Base-by-base conservation (phyloP, 1,140 invertebrate genomes). In the Parasteatoda tepidariorum region DNA sequence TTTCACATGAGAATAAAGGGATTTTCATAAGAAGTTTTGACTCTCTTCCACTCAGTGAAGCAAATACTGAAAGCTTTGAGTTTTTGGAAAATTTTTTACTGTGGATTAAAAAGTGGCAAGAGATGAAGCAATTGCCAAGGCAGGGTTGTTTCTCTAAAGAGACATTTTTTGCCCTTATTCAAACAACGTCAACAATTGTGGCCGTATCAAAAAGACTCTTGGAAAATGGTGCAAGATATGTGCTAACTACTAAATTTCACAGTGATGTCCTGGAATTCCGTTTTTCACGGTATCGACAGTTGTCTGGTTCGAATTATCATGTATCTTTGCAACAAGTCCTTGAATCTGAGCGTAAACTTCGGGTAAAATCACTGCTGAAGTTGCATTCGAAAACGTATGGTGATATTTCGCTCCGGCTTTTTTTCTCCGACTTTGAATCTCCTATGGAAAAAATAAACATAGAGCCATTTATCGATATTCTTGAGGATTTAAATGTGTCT, bases 291-390 rank as follows among this genome's bases (percentile, higher is more conserved):
- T 48, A 71, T 11, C 24, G 6, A 54, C 38, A 71, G 26, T n/a
- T 71, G 15, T 71, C 34, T 54, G 67, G 67, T 11, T 48, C 18
- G 2, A 71, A 71, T 24, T 71, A 71, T 30, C 67, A 71, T 54
- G 26, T 71, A 54, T 61, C 67, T 24, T 31, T 48, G 7, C 22
- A 71, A 31, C 34, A 71, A 30, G 34, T 71, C 0, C 24, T 70
- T 31, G 62, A 66, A 33, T 71, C 33, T 2, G 67, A 71, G 48
- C 41, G 67, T 7, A 71, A 71, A 26, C 26, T 71, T 3, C 0
- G 67, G 22, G 22, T 71, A 11, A 71, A 1, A 33, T 31, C 34
- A 7, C 18, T 70, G 5, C 67, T 71, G 0, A 22, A 22, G 5
- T 18, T 71, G 9, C 67, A 48, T 30, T 70, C 34, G 2, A 18